phyloP scores from a whole-genome alignment of 1,140 invertebrate genomes.

The Brachystomella parvula region DNA sequence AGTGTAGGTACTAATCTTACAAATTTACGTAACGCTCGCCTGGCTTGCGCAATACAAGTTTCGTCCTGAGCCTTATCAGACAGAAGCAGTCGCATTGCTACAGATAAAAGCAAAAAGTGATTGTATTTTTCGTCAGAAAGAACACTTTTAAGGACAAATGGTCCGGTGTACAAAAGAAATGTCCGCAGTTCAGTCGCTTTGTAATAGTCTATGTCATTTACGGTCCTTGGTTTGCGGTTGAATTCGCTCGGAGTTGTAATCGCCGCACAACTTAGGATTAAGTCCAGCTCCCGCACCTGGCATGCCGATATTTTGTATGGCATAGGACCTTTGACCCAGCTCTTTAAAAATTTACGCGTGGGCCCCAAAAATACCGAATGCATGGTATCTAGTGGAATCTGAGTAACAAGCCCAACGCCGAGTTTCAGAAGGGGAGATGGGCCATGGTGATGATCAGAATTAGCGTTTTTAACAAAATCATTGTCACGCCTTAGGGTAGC shows the following conservation, averaged over 20 bases:
- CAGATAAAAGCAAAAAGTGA: neutral
- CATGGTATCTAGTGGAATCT: constrained; percentile 41
- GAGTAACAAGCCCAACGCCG: constrained; percentile 23
- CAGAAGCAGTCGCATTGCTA: neutral
- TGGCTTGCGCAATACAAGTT: neutral
- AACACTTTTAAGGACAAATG: neutral
- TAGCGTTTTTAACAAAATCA: constrained; percentile 26
- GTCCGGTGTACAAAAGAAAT: constrained; percentile 47
- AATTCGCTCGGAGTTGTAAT: constrained; percentile 42
- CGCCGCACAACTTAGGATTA: constrained; percentile 18
- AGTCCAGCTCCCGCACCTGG: neutral
- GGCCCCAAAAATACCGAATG: constrained; percentile 41
- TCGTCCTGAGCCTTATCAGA: neutral
- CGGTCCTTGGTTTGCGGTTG: constrained; percentile 41
- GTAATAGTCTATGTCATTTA: constrained; percentile 43
- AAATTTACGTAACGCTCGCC: neutral
- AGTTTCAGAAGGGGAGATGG: neutral
- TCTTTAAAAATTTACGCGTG: constrained; percentile 36
- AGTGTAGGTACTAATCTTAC: neutral
- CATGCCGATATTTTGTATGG: constrained; percentile 25
- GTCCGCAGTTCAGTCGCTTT: constrained; percentile 48
- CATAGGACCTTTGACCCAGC: constrained; percentile 41
- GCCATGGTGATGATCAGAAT: constrained; percentile 13
- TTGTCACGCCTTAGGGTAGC: constrained; percentile 37
- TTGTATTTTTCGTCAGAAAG: neutral